These are phyloP conservation scores for Cephus nigrinus DNA, from an alignment of 2,888 invertebrate species.

Conservation along the genomic window DNA sequence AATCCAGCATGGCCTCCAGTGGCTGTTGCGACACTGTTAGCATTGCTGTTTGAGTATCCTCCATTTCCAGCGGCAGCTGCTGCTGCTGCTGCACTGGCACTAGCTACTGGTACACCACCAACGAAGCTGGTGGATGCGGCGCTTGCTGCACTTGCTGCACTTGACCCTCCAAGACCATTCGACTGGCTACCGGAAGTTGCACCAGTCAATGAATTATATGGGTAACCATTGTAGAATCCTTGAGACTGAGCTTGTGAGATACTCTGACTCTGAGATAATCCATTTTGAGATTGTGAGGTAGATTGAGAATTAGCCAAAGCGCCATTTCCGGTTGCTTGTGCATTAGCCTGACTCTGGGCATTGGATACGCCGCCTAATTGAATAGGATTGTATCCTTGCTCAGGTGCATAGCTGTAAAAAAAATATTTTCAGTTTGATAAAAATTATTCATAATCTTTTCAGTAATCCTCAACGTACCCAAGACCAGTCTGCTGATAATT, in stretches of 20 bases:
- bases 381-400: neutral
- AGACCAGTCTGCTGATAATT: slow-evolving; percentile 9
- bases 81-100: slow-evolving; percentile 30
- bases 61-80: slow-evolving; percentile 21
- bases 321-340: slow-evolving; percentile 12
- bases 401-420: slow-evolving; percentile 7
- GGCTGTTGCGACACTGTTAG: slow-evolving; percentile 11
- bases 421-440: neutral
- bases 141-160: slow-evolving; percentile 28
- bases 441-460: neutral
- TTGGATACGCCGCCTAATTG: neutral
- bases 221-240: slow-evolving; percentile 15
- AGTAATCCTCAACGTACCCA: neutral
- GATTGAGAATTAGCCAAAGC: slow-evolving; percentile 14
- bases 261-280: slow-evolving; percentile 16
- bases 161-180: slow-evolving; percentile 15
- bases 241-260: slow-evolving; percentile 10
- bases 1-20: neutral
- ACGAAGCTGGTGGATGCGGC: slow-evolving; percentile 26
- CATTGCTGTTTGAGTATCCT: slow-evolving; percentile 10
- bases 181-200: slow-evolving; percentile 16
- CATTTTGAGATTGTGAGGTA: slow-evolving; percentile 10
- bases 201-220: slow-evolving; percentile 13
- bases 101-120: slow-evolving; percentile 30
- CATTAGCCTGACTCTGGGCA: slow-evolving; percentile 13